A percentile compares a stretch with the other conserved stretches of the same genome.
phyloP scores from a whole-genome alignment of 2,888 invertebrate species.

The Apomyelois bistriatella region DNA sequence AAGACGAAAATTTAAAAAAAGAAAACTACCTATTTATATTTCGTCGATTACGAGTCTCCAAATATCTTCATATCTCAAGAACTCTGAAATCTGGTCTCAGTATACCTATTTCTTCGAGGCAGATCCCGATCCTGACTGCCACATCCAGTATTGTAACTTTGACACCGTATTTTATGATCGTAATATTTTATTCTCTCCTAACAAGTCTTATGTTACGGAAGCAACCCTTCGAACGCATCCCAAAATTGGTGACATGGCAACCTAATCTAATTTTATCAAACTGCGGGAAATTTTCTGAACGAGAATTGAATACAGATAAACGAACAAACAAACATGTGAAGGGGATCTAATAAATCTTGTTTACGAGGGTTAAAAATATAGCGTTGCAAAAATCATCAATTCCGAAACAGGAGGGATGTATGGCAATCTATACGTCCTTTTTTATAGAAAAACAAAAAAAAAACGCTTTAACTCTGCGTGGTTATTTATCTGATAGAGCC shows the following conservation, averaged over 20 bases:
- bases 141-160: no score
- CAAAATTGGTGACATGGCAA: not conserved
- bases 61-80: no score
- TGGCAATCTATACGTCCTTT: not conserved
- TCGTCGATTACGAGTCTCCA: no score
- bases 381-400: conserved; percentile 5
- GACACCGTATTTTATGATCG: no score
- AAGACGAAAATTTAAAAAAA: no score
- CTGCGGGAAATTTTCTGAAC: not conserved
- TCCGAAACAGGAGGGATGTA: not conserved
- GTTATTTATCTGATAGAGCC: not conserved
- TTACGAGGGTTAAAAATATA: conserved; percentile 10
- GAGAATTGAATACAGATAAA: not conserved
- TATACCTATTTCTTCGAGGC: no score
- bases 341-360: conserved; percentile 6
- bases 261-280: not conserved
- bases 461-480: not conserved
- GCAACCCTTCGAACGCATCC: no score
- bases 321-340: conserved; percentile 4
- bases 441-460: conserved; percentile 2
- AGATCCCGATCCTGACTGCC: no score
- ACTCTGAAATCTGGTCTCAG: no score
- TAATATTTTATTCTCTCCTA: no score
- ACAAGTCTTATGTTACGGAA: no score
- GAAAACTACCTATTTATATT: no score